A percentile compares a stretch with the other conserved stretches of the same genome.
Conservation (phyloP, 2,888 invertebrate species). For the Xestia rhomboidea region DNA sequence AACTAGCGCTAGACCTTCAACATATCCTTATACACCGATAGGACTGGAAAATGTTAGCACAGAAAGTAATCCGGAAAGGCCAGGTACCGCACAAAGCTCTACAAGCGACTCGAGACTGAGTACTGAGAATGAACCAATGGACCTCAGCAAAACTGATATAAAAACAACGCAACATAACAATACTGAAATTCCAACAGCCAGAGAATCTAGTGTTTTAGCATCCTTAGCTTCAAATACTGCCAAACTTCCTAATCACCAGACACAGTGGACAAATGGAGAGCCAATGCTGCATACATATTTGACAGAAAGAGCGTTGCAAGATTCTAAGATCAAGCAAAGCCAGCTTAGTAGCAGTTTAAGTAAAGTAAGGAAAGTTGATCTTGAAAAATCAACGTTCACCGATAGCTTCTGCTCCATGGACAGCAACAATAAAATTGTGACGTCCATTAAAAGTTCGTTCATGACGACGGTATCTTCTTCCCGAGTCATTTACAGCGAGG, state of each 20-base stretch:
- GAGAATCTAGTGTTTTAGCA: constrained; percentile 91
- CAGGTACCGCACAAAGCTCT: constrained; percentile 72
- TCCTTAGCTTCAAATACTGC: constrained; percentile 92
- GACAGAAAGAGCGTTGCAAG: constrained; percentile 93
- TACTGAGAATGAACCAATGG: constrained; percentile 90
- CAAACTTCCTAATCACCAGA: constrained; percentile 90
- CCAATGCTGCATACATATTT: constrained; percentile 93
- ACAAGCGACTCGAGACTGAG: constrained; percentile 79
- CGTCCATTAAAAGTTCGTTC: constrained; percentile 65
- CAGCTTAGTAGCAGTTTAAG: constrained; percentile 86
- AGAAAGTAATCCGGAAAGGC: constrained; percentile 79
- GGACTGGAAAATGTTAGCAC: constrained; percentile 76
- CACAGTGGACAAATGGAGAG: constrained; percentile 91
- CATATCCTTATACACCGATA: constrained; percentile 92
- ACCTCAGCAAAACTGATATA: constrained; percentile 86
- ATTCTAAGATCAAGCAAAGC: constrained; percentile 93
- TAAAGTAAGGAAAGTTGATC: constrained; percentile 83
- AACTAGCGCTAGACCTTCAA: constrained; percentile 92
- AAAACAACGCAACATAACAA: constrained; percentile 78
- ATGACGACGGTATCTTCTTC: constrained; percentile 67
- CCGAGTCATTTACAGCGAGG: constrained; percentile 65
- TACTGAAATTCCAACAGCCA: constrained; percentile 91
- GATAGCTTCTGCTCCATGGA: constrained; percentile 75
- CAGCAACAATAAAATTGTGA: constrained; percentile 66
- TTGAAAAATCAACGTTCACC: constrained; percentile 77